Conservation (phyloP, 2,888 invertebrate species). For the Molanna angustata region DNA sequence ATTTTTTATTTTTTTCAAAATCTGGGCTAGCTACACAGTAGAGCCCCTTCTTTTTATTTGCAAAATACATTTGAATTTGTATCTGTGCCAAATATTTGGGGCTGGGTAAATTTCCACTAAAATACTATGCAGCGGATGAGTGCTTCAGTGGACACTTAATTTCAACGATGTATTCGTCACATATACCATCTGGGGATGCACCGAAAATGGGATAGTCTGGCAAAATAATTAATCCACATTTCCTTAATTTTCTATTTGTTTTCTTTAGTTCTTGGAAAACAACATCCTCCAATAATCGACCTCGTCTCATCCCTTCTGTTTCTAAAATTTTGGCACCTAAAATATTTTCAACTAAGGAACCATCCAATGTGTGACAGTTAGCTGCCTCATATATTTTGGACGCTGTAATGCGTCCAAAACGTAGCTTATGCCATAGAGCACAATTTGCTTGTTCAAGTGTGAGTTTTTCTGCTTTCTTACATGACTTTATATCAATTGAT, state of each 20-base stretch:
- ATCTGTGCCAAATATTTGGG: conserved; percentile 3
- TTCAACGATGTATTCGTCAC: background rate
- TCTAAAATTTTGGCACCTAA: background rate
- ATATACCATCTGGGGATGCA: background rate
- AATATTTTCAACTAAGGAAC: background rate
- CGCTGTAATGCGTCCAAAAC: conserved; percentile 5
- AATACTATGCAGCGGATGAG: background rate
- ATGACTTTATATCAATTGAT: no score
- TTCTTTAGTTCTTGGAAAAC: background rate
- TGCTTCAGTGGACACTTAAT: conserved; percentile 1
- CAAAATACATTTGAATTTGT: conserved; percentile 1
- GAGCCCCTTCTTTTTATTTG: background rate
- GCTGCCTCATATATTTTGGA: conserved; percentile 6
- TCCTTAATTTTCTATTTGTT: background rate
- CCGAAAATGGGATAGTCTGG: conserved; percentile 1
- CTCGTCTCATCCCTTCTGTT: background rate
- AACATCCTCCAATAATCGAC: background rate
- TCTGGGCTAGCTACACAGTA: background rate
- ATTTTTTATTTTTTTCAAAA: conserved; percentile 1
- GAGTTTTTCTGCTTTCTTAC: no score
- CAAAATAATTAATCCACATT: background rate
- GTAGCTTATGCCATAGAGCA: background rate
- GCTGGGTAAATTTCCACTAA: background rate
- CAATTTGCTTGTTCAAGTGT: background rate
- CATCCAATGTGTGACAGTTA: conserved; percentile 2